phyloP scores from a whole-genome alignment of 2,888 invertebrate species.

The Apoda limacodes region DNA sequence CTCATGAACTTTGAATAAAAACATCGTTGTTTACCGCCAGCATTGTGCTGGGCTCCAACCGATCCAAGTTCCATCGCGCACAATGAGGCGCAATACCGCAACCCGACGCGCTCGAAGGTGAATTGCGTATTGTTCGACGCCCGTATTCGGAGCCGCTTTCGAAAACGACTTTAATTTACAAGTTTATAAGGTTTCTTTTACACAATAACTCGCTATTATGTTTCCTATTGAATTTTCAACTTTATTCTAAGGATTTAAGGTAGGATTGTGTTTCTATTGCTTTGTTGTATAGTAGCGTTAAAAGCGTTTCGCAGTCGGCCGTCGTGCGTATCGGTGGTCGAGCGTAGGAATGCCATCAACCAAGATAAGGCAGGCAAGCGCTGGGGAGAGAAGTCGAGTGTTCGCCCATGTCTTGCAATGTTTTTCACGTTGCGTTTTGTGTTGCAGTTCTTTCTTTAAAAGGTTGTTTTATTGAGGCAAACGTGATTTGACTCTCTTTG shows the following conservation, averaged over 20 bases:
- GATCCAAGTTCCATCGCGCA: constrained; percentile 58
- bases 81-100: constrained; percentile 69
- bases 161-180: constrained; percentile 58
- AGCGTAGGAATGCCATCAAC: constrained; percentile 64
- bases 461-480: no score
- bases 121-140: constrained; percentile 68
- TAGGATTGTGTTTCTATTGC: constrained; percentile 23
- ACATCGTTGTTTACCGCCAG: constrained; percentile 43
- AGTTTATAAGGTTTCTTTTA: constrained; percentile 60
- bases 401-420: no score
- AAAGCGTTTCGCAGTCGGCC: constrained; percentile 67
- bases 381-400: no score
- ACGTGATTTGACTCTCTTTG: no score
- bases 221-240: no score
- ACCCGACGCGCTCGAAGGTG: constrained; percentile 66
- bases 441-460: no score
- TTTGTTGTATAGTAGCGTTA: constrained; percentile 43
- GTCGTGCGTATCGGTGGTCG: constrained; percentile 62
- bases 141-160: constrained; percentile 58
- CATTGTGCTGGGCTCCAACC: constrained; percentile 50
- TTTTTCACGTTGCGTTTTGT: no score
- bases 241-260: no score
- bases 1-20: constrained; percentile 35
- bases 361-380: constrained; percentile 59
- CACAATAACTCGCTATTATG: constrained; percentile 25